Conservation (phyloP, 2,797 vertebrate species). For the Rhinophrynus dorsalis region DNA sequence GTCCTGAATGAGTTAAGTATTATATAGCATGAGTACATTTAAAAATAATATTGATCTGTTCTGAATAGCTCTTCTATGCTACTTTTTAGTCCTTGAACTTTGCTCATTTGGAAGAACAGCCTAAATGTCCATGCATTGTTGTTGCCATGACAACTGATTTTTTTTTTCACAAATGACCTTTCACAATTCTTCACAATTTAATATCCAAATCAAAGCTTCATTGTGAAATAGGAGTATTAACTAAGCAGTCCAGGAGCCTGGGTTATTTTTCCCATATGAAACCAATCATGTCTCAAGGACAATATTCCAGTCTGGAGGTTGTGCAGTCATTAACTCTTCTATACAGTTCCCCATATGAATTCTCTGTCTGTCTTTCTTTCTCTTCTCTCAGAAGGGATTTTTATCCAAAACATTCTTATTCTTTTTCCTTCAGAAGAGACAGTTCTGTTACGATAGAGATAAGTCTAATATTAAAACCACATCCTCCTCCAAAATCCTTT, state of each 20-base stretch:
- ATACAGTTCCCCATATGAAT: too few species aligned
- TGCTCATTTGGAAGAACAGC: background rate
- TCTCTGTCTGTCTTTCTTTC: background rate
- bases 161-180: background rate
- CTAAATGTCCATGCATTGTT: background rate
- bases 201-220: background rate
- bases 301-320: background rate
- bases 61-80: background rate
- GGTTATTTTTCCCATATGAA: background rate
- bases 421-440: too few species aligned
- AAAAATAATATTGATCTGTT: background rate
- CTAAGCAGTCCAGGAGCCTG: background rate
- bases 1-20: too few species aligned
- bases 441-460: too few species aligned
- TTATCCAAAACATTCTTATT: background rate
- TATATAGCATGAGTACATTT: too few species aligned
- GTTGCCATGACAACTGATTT: background rate
- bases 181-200: background rate
- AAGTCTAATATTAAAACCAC: too few species aligned
- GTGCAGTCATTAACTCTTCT: background rate
- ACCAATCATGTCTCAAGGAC: constrained; percentile 1
- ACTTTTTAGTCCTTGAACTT: background rate
- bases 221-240: constrained; percentile 13
- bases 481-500: too few species aligned
- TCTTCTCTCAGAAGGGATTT: background rate